Conservation (phyloP, 2,797 vertebrate genomes). For the Geotrypetes seraphini region DNA sequence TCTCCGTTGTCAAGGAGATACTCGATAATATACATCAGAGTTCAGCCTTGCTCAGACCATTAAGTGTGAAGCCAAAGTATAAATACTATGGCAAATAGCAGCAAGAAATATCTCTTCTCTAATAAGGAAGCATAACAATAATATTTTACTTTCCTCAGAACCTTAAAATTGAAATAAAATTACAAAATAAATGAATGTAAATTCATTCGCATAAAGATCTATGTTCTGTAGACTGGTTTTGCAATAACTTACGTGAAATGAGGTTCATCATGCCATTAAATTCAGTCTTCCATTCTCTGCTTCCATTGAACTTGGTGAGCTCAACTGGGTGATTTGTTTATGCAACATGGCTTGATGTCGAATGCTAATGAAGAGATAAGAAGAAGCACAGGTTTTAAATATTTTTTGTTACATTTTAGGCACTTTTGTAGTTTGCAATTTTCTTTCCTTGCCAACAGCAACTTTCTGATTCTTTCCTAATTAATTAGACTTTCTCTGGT, state of each 20-base stretch:
- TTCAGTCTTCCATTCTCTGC: slow-evolving; percentile 11
- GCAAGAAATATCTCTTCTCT: background rate
- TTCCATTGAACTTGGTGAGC: slow-evolving; percentile 12
- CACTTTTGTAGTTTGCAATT: slow-evolving; percentile 1
- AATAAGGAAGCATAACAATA: background rate
- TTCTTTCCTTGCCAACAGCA: slow-evolving; percentile 4
- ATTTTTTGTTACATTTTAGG: slow-evolving; percentile 6
- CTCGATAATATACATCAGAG: background rate
- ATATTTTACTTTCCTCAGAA: background rate
- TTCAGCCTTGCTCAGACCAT: background rate
- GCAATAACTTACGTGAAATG: background rate
- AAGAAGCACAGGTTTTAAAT: slow-evolving; percentile 1
- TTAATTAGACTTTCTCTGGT: slow-evolving; percentile 7
- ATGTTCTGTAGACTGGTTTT: slow-evolving; percentile 1
- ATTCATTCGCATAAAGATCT: slow-evolving; percentile 11
- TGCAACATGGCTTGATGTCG: slow-evolving; percentile 13
- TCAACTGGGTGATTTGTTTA: slow-evolving; percentile 18
- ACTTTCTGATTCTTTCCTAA: slow-evolving; percentile 7
- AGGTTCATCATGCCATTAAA: slow-evolving; percentile 11
- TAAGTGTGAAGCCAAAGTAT: background rate
- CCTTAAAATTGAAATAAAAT: slow-evolving; percentile 6
- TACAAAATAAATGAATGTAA: slow-evolving; percentile 9
- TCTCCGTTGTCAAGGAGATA: background rate
- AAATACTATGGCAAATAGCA: background rate
- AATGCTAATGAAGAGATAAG: slow-evolving; percentile 20